phyloP scores from a whole-genome alignment of 2,797 vertebrate genomes.

The Liasis olivaceus region DNA sequence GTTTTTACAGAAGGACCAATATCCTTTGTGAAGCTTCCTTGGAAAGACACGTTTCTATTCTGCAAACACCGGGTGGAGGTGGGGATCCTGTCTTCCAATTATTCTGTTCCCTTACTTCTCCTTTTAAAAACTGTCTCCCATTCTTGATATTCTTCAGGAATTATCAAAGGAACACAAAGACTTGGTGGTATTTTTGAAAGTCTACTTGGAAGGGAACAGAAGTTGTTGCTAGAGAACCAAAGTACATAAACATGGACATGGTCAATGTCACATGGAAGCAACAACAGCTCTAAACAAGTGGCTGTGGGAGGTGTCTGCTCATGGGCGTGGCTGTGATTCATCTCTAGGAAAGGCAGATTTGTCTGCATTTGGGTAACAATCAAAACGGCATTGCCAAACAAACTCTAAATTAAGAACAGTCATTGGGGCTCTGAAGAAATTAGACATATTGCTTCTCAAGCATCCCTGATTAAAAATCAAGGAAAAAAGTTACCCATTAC shows the following conservation, averaged over 20 bases:
- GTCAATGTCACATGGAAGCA: conserved; percentile 11
- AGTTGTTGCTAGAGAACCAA: conserved; percentile 18
- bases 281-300: not conserved
- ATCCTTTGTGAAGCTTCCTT: not conserved
- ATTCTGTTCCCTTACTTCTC: not conserved
- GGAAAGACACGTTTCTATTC: not conserved
- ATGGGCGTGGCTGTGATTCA: not conserved
- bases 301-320: conserved; percentile 4
- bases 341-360: not conserved
- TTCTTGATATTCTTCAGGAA: not conserved
- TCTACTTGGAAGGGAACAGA: not conserved
- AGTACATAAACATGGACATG: conserved; percentile 12
- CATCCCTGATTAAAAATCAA: not conserved
- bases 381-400: not conserved
- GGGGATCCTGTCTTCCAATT: not conserved
- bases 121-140: not conserved
- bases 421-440: not conserved
- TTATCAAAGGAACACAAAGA: not conserved
- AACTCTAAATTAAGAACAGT: conserved; percentile 9
- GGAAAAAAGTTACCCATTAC: not conserved
- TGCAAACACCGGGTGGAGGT: not conserved
- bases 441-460: not conserved
- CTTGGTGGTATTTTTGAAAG: not conserved
- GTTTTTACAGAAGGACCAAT: not conserved
- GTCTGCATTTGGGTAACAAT: not conserved